Percentiles rank a stretch among this genome's conserved stretches.
Evolutionary conservation across 2,797 vertebrate genomes (phyloP).

Genomic region (Pangasius djambal): DNA sequence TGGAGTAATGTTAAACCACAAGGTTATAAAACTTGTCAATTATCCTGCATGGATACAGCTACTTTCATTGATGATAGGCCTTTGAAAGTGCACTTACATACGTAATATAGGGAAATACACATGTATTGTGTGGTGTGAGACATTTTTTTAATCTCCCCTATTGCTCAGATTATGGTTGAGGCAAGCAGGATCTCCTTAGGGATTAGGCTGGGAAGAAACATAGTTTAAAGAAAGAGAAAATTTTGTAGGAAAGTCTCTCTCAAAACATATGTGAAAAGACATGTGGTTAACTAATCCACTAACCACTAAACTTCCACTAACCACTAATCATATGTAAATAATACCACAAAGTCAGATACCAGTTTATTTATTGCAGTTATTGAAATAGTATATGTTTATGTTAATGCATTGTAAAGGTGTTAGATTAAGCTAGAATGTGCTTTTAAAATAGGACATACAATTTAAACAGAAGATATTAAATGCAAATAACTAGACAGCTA

Average conservation of each 20-base stretch:
- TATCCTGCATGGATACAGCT: background rate
- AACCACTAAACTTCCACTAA: background rate
- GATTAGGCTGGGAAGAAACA: background rate
- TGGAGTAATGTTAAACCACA: no score
- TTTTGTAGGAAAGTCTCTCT: no score
- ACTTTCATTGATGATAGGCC: background rate
- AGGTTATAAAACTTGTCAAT: no score
- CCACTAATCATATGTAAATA: background rate
- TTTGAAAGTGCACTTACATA: no score
- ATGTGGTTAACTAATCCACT: background rate
- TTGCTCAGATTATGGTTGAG: background rate
- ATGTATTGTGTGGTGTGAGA: background rate
- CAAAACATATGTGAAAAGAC: background rate
- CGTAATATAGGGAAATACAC: no score
- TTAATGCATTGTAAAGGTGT: background rate
- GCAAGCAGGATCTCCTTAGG: background rate
- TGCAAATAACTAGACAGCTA: background rate
- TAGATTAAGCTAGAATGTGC: background rate
- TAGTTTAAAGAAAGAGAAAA: background rate
- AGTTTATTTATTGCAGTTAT: background rate
- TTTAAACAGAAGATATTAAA: background rate
- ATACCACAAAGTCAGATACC: background rate
- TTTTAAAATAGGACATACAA: background rate
- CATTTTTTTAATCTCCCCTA: background rate
- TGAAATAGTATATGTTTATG: background rate